Evolutionary conservation across 2,888 invertebrate genomes (phyloP).

Genomic region (Coremacera marginata): DNA sequence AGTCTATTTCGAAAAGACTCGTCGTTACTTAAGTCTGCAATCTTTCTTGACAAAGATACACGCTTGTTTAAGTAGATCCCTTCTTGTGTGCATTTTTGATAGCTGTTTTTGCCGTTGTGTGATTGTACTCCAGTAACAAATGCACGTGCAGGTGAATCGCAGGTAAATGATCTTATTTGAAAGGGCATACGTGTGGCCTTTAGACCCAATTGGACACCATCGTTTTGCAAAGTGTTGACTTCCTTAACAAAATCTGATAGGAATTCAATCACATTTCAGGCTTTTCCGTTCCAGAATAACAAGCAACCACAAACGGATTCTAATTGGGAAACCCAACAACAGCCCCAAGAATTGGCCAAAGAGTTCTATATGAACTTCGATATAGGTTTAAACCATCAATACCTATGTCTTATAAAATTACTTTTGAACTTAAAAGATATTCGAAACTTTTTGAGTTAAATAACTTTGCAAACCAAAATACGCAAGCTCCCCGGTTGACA

Average conservation of each 20-base stretch:
- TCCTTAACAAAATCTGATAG: neutral
- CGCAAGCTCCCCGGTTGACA: neutral
- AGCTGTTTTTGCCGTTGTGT: conserved; percentile 5
- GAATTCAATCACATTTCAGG: neutral
- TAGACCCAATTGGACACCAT: neutral
- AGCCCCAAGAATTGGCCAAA: neutral
- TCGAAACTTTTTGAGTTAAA: neutral
- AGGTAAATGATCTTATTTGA: neutral
- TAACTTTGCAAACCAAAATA: neutral
- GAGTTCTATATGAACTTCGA: neutral
- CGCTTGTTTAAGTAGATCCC: conserved; percentile 3
- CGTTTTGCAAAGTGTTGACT: neutral
- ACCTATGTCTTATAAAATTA: neutral
- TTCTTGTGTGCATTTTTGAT: neutral
- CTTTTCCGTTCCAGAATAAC: neutral
- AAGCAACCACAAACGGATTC: neutral
- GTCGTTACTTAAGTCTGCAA: neutral
- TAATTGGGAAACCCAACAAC: neutral
- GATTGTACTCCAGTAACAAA: conserved; percentile 12
- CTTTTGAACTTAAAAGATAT: neutral
- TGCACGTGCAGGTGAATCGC: conserved; percentile 2
- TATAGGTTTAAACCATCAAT: neutral
- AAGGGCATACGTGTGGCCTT: neutral
- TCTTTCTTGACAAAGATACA: neutral
- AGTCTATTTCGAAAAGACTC: neutral